Conservation (phyloP, 1,140 invertebrate genomes). For the Drosophila asahinai region DNA sequence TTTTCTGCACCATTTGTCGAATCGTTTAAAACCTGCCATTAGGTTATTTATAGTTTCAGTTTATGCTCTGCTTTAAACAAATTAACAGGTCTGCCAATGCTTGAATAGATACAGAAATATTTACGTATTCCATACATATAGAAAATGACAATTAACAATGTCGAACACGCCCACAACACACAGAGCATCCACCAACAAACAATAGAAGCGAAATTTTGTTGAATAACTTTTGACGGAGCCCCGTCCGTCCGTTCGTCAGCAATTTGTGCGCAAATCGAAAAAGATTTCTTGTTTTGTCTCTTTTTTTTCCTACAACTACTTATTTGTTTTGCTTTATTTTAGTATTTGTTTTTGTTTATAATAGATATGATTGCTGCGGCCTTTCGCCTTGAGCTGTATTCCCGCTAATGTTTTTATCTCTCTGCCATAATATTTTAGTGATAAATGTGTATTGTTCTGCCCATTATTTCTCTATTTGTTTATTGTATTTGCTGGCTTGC, state of each 20-base stretch:
- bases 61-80: constrained; percentile 40
- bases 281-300: constrained; percentile 30
- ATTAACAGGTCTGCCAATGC: constrained; percentile 39
- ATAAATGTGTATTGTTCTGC: constrained; percentile 11
- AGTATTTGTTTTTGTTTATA: constrained; percentile 46
- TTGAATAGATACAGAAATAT: constrained; percentile 16
- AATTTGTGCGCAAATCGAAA: constrained; percentile 42
- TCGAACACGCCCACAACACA: constrained; percentile 45
- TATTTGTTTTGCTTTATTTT: constrained; percentile 30
- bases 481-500: constrained; percentile 12
- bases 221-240: constrained; percentile 34
- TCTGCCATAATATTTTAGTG: constrained; percentile 20
- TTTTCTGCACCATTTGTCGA: constrained; percentile 2
- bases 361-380: constrained; percentile 32
- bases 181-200: background rate
- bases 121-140: constrained; percentile 19
- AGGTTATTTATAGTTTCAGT: constrained; percentile 29
- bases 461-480: constrained; percentile 17
- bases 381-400: constrained; percentile 13
- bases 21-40: constrained; percentile 30
- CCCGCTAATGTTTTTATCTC: constrained; percentile 43
- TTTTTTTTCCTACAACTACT: background rate
- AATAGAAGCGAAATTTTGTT: constrained; percentile 29
- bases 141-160: constrained; percentile 53
- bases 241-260: constrained; percentile 9